Percentiles rank a stretch among this genome's conserved stretches.
Evolutionary conservation across 2,797 vertebrate genomes (phyloP).

Genomic region (Hyperoplus immaculatus): DNA sequence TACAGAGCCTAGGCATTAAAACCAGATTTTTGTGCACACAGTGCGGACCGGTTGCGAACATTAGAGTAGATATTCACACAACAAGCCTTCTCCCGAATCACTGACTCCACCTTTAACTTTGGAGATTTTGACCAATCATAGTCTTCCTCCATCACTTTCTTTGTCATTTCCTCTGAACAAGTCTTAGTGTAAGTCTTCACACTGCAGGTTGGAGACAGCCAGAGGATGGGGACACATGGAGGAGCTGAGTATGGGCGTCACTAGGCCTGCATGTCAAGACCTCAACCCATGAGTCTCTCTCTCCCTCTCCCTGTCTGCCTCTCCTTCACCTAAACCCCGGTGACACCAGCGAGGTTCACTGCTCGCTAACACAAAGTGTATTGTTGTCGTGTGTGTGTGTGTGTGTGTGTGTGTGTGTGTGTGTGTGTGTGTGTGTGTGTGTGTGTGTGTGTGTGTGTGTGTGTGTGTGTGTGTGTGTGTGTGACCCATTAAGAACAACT

Average conservation of each 20-base stretch:
- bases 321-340: constrained; percentile 57
- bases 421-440: constrained; percentile 70
- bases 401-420: neutral
- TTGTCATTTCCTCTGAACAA: constrained; percentile 25
- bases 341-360: constrained; percentile 57
- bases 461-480: constrained; percentile 68
- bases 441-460: too few relatives aligned
- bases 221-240: neutral
- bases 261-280: neutral
- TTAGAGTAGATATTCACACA: too few relatives aligned
- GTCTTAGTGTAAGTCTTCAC: neutral
- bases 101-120: neutral
- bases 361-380: constrained; percentile 59
- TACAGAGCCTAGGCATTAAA: too few relatives aligned
- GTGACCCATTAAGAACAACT: constrained; percentile 69
- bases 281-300: neutral
- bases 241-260: neutral
- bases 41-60: too few relatives aligned
- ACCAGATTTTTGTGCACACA: too few relatives aligned
- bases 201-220: neutral
- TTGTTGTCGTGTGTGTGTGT: constrained; percentile 41
- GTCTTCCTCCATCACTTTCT: constrained; percentile 24
- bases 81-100: too few relatives aligned
- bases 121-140: constrained; percentile 34
- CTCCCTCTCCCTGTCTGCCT: constrained; percentile 5